A percentile compares a stretch with the other conserved stretches of the same genome.
Evolutionary conservation across 2,113 vertebrate genomes (phyloP).

Genomic region (Verasper variegatus): DNA sequence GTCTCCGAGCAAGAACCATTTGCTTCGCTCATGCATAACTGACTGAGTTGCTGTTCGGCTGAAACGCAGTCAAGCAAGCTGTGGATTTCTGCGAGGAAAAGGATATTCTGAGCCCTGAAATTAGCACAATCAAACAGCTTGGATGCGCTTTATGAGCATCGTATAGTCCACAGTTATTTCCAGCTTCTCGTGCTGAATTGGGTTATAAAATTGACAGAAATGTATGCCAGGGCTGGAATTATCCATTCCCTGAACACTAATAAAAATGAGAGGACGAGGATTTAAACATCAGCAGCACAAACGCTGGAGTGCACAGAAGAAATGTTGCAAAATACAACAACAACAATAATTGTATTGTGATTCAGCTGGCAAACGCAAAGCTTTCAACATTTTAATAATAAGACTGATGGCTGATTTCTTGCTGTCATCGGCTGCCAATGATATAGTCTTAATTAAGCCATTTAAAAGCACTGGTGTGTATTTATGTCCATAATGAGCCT

Average conservation of each 20-base stretch:
- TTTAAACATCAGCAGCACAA: slow-evolving; percentile 53
- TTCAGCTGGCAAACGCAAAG: slow-evolving; percentile 65
- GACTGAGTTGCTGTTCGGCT: slow-evolving; percentile 3
- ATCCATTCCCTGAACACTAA: slow-evolving; percentile 46
- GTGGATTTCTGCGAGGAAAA: slow-evolving; percentile 1
- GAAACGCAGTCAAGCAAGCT: neutral
- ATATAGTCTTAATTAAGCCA: slow-evolving; percentile 81
- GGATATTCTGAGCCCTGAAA: slow-evolving; percentile 30
- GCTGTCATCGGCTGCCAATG: slow-evolving; percentile 77
- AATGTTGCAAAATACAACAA: slow-evolving; percentile 16
- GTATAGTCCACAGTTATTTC: slow-evolving; percentile 44
- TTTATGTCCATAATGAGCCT: slow-evolving; percentile 75
- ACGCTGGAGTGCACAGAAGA: slow-evolving; percentile 32
- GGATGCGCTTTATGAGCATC: slow-evolving; percentile 37
- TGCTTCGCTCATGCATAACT: neutral
- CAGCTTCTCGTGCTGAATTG: slow-evolving; percentile 46
- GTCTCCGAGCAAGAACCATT: neutral
- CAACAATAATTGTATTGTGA: slow-evolving; percentile 51
- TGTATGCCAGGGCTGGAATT: slow-evolving; percentile 29
- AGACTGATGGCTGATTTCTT: slow-evolving; percentile 75
- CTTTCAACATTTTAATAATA: slow-evolving; percentile 77
- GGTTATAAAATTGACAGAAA: slow-evolving; percentile 58
- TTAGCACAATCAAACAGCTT: slow-evolving; percentile 36
- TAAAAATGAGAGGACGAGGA: slow-evolving; percentile 40
- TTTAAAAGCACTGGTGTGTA: slow-evolving; percentile 75